Conservation (phyloP, 2,888 invertebrate species). For the Cerastis rubricosa region DNA sequence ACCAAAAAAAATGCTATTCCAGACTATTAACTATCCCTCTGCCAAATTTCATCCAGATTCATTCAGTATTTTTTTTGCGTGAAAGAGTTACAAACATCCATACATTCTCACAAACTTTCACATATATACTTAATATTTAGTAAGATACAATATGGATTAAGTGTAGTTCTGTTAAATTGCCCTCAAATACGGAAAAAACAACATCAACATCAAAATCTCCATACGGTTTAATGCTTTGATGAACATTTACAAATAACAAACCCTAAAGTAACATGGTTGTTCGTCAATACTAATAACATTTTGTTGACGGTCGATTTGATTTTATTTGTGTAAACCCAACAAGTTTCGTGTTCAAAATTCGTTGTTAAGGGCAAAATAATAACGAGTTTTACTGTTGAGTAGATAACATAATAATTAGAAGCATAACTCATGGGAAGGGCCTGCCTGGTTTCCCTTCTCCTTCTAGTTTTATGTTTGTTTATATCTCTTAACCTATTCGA, state of each 20-base stretch:
- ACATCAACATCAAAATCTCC: not conserved
- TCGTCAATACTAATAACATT: slow-evolving; percentile 1
- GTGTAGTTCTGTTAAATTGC: not conserved
- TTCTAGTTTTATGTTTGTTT: not conserved
- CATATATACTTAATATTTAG: no score
- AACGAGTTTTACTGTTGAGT: not conserved
- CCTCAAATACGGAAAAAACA: not conserved
- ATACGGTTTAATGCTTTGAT: not conserved
- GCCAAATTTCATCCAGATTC: no score
- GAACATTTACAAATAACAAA: not conserved
- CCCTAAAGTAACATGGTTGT: not conserved
- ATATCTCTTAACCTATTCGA: no score
- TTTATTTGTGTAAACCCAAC: not conserved
- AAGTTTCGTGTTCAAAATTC: not conserved
- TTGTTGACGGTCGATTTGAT: not conserved
- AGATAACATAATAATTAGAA: not conserved
- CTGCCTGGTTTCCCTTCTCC: not conserved
- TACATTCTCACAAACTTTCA: no score
- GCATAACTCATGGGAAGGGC: no score
- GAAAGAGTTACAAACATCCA: no score
- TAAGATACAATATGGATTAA: not conserved
- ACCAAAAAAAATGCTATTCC: no score
- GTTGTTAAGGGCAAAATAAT: not conserved
- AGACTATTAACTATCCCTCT: no score
- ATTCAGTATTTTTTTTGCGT: no score